phyloP scores from a whole-genome alignment of 2,113 vertebrate genomes.

The Lepisosteus osseus region DNA sequence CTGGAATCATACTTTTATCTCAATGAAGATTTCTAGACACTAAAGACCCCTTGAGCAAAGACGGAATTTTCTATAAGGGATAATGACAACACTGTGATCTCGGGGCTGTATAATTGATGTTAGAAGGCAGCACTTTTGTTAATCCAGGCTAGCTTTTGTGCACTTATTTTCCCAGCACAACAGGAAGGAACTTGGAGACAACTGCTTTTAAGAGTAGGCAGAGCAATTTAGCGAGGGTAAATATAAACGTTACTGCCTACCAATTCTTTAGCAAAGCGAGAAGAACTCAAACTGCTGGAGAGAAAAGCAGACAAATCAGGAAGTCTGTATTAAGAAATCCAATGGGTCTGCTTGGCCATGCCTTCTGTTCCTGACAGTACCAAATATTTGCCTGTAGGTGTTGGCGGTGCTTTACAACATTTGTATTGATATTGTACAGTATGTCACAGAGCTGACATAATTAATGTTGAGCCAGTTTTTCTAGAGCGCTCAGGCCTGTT shows the following conservation, averaged over 20 bases:
- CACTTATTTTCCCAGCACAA: slow-evolving; percentile 42
- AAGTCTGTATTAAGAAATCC: too few species aligned
- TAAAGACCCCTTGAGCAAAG: not conserved
- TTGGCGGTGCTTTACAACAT: too few species aligned
- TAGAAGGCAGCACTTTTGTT: slow-evolving; percentile 37
- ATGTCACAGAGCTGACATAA: not conserved
- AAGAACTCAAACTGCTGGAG: too few species aligned
- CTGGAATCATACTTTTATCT: too few species aligned
- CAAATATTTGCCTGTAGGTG: too few species aligned
- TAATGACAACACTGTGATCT: slow-evolving; percentile 47
- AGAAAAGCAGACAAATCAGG: too few species aligned
- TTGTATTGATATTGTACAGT: too few species aligned
- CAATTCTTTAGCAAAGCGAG: too few species aligned
- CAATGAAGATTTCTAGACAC: too few species aligned
- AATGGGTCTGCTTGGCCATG: too few species aligned
- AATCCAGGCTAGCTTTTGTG: slow-evolving; percentile 44
- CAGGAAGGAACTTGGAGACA: slow-evolving; percentile 38
- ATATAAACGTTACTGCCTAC: slow-evolving; percentile 19
- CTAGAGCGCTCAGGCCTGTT: not conserved
- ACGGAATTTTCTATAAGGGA: slow-evolving; percentile 39
- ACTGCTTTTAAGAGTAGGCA: slow-evolving; percentile 17
- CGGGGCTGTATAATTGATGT: slow-evolving; percentile 61
- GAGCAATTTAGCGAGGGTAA: slow-evolving; percentile 38
- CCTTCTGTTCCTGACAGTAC: too few species aligned
- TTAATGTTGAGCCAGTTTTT: slow-evolving; percentile 2